Conservation (phyloP, 2,797 vertebrate genomes). For the Anguilla marmorata region DNA sequence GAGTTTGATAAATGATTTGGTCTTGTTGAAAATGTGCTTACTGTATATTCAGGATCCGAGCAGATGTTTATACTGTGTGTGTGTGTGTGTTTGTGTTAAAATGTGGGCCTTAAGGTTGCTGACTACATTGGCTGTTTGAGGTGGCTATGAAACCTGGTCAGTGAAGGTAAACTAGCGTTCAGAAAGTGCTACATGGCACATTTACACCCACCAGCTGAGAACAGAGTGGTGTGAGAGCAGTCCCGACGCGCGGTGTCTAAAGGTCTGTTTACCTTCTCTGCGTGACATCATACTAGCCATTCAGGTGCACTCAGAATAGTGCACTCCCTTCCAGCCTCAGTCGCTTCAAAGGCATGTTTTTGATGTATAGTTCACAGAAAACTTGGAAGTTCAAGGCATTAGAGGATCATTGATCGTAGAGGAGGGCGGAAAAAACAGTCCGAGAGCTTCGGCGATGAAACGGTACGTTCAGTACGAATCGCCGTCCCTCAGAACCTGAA, state of each 20-base stretch:
- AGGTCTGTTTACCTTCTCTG: slow-evolving; percentile 38
- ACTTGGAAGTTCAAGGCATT: slow-evolving; percentile 71
- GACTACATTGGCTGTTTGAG: not conserved
- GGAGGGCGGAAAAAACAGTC: not conserved
- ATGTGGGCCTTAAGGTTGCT: not conserved
- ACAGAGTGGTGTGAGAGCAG: not conserved
- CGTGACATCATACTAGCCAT: slow-evolving; percentile 13
- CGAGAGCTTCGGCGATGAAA: not conserved
- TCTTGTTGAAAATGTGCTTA: slow-evolving; percentile 7
- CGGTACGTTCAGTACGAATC: not conserved
- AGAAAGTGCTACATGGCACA: not conserved
- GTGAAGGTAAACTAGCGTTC: not conserved
- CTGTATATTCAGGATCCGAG: slow-evolving; percentile 2
- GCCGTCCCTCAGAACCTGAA: not conserved
- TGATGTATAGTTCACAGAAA: slow-evolving; percentile 81
- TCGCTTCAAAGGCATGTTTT: slow-evolving; percentile 75
- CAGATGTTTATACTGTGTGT: not conserved
- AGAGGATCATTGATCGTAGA: slow-evolving; percentile 61
- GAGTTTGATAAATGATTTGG: not conserved
- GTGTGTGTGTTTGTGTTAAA: not conserved
- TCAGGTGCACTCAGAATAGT: not conserved
- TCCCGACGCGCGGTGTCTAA: not conserved
- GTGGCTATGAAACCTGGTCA: not conserved
- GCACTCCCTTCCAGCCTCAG: slow-evolving; percentile 40
- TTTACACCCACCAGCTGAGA: not conserved